Conservation (phyloP, 1,140 invertebrate genomes). For the Brachionus calyciflorus region DNA sequence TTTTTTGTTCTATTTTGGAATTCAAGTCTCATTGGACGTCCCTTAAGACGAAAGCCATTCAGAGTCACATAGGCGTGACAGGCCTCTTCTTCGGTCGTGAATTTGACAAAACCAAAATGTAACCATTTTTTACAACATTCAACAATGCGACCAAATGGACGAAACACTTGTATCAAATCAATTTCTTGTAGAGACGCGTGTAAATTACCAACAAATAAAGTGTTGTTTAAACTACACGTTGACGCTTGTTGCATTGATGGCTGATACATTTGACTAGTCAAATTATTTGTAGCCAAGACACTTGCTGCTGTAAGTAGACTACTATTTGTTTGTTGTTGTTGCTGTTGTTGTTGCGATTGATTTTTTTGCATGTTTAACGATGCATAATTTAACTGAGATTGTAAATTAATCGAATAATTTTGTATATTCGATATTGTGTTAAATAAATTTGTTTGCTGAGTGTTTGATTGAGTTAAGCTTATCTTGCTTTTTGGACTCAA, state of each 20-base stretch:
- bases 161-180: conserved; percentile 35
- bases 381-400: conserved; percentile 12
- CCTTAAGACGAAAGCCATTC: conserved; percentile 38
- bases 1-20: conserved; percentile 45
- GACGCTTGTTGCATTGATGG: background rate
- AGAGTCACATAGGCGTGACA: conserved; percentile 32
- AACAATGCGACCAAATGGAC: conserved; percentile 45
- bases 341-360: conserved; percentile 16
- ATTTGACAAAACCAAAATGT: conserved; percentile 46
- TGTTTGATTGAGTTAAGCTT: conserved; percentile 1
- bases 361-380: background rate
- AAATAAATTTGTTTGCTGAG: background rate
- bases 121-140: conserved; percentile 46
- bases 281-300: conserved; percentile 11
- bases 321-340: conserved; percentile 22
- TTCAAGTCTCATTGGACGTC: conserved; percentile 45
- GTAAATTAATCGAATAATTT: conserved; percentile 27
- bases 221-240: conserved; percentile 42
- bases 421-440: conserved; percentile 24
- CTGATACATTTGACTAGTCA: background rate
- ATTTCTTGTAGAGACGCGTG: conserved; percentile 31
- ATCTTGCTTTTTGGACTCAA: conserved; percentile 31
- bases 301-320: conserved; percentile 7
- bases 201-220: conserved; percentile 46
- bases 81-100: conserved; percentile 45